A percentile compares a stretch with the other conserved stretches of the same genome.
These are phyloP conservation scores for Drosophila quasianomalipes DNA, from an alignment of 2,888 invertebrate species.

Conservation along the genomic window DNA sequence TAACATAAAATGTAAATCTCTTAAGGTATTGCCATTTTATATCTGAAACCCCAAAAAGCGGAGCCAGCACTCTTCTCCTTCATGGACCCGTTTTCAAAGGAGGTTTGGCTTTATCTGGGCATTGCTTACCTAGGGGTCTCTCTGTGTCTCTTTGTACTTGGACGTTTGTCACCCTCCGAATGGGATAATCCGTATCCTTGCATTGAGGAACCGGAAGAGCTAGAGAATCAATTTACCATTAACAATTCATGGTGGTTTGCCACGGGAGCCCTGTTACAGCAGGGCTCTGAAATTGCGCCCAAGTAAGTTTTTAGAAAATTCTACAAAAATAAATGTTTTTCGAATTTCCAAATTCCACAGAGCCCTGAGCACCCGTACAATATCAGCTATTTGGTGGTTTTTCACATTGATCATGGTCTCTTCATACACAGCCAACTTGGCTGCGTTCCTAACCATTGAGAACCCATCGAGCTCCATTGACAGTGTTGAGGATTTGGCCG, in stretches of 20 bases:
- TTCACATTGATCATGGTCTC: slow-evolving; percentile 92
- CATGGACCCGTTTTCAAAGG: slow-evolving; percentile 93
- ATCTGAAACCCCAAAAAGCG: slow-evolving; percentile 93
- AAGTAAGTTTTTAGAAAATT: slow-evolving; percentile 87
- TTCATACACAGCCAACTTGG: slow-evolving; percentile 96
- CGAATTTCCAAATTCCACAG: slow-evolving; percentile 84
- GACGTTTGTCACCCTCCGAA: slow-evolving; percentile 93
- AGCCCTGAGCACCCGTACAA: slow-evolving; percentile 94
- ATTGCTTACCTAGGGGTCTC: slow-evolving; percentile 75
- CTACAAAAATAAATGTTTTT: slow-evolving; percentile 61
- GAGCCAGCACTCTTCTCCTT: slow-evolving; percentile 96
- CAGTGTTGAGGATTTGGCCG: slow-evolving; percentile 93
- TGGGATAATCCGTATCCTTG: slow-evolving; percentile 95
- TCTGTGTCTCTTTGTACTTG: slow-evolving; percentile 91
- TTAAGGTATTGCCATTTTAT: slow-evolving; percentile 94
- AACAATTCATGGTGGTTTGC: slow-evolving; percentile 96
- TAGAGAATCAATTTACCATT: slow-evolving; percentile 93
- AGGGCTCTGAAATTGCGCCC: slow-evolving; percentile 95
- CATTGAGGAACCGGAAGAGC: slow-evolving; percentile 92
- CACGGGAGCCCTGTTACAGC: slow-evolving; percentile 93
- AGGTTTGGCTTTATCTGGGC: slow-evolving; percentile 94
- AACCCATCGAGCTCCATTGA: slow-evolving; percentile 89
- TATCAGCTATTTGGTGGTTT: slow-evolving; percentile 96
- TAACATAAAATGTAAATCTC: not conserved
- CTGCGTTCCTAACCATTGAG: slow-evolving; percentile 95